Evolutionary conservation across 92 coral and sea anemone genomes (phyloP).

Genomic region (Siderastrea siderea): DNA sequence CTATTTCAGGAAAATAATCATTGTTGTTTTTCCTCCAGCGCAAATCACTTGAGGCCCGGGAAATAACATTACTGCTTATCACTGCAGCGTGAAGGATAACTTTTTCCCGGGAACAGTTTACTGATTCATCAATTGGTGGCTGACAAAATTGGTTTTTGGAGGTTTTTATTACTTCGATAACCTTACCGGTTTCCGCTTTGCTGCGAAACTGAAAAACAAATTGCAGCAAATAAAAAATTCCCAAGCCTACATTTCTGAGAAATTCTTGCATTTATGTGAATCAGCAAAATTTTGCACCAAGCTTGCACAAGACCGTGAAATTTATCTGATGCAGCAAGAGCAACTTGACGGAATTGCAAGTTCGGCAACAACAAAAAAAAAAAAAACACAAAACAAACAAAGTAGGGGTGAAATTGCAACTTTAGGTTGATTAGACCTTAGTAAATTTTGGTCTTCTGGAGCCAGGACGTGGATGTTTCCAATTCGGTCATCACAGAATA

Average conservation of each 20-base stretch:
- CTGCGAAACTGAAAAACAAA: slow-evolving; percentile 25
- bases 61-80: neutral
- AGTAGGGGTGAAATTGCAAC: neutral
- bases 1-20: neutral
- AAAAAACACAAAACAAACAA: neutral
- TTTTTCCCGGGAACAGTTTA: neutral
- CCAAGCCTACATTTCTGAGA: neutral
- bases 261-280: neutral
- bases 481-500: too few species aligned
- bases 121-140: neutral
- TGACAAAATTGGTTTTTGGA: neutral
- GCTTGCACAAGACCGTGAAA: neutral
- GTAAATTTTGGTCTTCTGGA: too few species aligned
- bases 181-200: neutral
- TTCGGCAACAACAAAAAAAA: neutral
- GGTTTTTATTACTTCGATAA: neutral
- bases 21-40: neutral
- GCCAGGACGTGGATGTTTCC: too few species aligned
- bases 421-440: too few species aligned
- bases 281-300: neutral
- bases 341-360: neutral
- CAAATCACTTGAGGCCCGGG: neutral
- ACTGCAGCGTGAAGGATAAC: neutral
- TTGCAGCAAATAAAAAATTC: neutral
- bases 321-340: neutral